Evolutionary conservation across 2,797 vertebrate genomes (phyloP), one percentile per base, ranked within the genome.

Genomic region (Onychomys leucogaster): DNA sequence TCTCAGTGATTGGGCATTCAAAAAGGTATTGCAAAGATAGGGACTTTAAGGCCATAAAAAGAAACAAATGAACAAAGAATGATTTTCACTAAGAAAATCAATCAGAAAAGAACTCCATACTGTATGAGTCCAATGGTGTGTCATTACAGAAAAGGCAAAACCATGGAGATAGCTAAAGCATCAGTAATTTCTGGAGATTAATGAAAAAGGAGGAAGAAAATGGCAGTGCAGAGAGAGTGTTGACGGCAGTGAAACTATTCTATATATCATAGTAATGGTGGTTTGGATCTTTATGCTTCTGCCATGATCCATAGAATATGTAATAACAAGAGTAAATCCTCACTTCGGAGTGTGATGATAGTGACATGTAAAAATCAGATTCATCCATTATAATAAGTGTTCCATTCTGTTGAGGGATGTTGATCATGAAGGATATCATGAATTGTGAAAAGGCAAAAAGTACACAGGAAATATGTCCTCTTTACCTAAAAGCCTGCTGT

Each of bases 401-500:
- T 55, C 13, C 63, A 46, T 78, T 87, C 7, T 43, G 21, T 21
- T 52, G 37, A 78, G 19, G 69, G 12, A 84, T 69, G 55, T 59
- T 27, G n/a, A n/a, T 67, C 83, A 67, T 67, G 63, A 49, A 29
- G 5, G 3, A 73, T 12, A 10, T 52, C 82, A 7, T 16, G 6
- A 3, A 3, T 29, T 23, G 8, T 3, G 3, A 49, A 12, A 13
- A 61, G 17, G 5, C 0, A 55, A 43, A 3, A 4, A 89, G 4
- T 41, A 25, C 17, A 59, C 1, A 65, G 13, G 29, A 61, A 76
- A 71, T 69, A 29, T 27, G 13, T 55, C 59, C 37, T 23, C 69
- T 85, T 41, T 10, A 89, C 49, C 46, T 34, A 57, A 27, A 43
- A 34, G 59, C 85, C 81, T 34, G 17, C 52, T 73, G 23, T 52